Evolutionary conservation across 2,888 invertebrate genomes (phyloP), one percentile per base, ranked within the genome.

Genomic region (Scaptomyza polygonia): DNA sequence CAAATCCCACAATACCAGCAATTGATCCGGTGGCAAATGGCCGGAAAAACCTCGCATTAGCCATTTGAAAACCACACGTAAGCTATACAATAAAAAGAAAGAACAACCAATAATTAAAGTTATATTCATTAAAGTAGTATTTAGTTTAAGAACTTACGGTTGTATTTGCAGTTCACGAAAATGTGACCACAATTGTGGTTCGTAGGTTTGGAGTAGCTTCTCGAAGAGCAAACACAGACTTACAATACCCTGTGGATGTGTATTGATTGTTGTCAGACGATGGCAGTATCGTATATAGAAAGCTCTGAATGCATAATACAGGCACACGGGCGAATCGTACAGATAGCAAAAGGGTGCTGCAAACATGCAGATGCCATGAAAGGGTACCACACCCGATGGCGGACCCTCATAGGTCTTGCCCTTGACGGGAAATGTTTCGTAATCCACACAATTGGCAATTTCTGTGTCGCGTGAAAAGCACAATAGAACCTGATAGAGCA

Each of bases 331-430:
- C 77, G 98, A 96, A 83, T 97, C 96, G 90, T 95, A 98, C 32
- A 99, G 92, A 89, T 98, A 99, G 91, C 98, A 98, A 89, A 99
- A 96, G 1, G 98, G 98, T 0, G 98, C 97, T 47, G 98, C 98
- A 91, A 98, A 98, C 98, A 99, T 98, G 18, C 98, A 96, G 91
- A 99, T 98, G 1, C 98, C 98, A 91, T 99, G 98, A 91, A 98
- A 98, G 0, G 98, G 98, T 77, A 99, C 97, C 36, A 98, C 95
- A 0, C 98, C 98, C 89, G 96, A 97, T 0, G 98, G 98, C 7
- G 99, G 98, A 89, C 90, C 90, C 43, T 92, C 92, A 53, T 92
- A 92, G 18, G 89, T 88, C 72, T 91, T 92, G 8, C 91, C 89
- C 71, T 91, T 91, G 1, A 89, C 74, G 0, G 90, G 86, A 67